Evolutionary conservation across 2,888 invertebrate genomes (phyloP).

Genomic region (Volucella zonaria): DNA sequence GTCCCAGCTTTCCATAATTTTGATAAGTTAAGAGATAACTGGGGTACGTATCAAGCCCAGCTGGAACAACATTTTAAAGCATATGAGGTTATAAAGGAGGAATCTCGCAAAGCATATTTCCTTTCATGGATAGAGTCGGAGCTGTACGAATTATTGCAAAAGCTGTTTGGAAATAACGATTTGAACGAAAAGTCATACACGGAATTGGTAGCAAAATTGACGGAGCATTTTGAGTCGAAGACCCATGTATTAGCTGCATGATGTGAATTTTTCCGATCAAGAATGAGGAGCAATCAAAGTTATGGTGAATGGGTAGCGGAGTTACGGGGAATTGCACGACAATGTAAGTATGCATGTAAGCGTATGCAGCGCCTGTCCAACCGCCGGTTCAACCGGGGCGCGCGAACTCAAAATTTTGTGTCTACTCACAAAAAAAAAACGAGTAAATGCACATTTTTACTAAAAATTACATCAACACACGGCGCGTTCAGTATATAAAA

Average conservation of each 20-base stretch:
- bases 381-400: no score
- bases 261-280: conserved; percentile 62
- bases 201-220: conserved; percentile 48
- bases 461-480: no score
- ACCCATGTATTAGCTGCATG: conserved; percentile 63
- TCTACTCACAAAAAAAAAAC: no score
- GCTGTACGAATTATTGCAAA: conserved; percentile 66
- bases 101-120: conserved; percentile 69
- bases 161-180: conserved; percentile 53
- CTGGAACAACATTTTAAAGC: conserved; percentile 68
- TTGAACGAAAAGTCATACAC: conserved; percentile 47
- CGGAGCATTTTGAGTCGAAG: conserved; percentile 64
- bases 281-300: conserved; percentile 63
- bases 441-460: no score
- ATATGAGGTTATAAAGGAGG: conserved; percentile 49
- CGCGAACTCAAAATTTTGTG: no score
- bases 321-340: conserved; percentile 67
- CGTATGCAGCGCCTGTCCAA: no score
- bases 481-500: no score
- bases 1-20: conserved; percentile 68
- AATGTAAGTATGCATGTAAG: conserved; percentile 64
- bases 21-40: conserved; percentile 57
- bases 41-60: conserved; percentile 64
- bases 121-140: conserved; percentile 60
- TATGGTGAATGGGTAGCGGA: conserved; percentile 71